A percentile compares a stretch with the other conserved stretches of the same genome.
Conservation (phyloP, 2,888 invertebrate species). For the Steinernema carpocapsae region DNA sequence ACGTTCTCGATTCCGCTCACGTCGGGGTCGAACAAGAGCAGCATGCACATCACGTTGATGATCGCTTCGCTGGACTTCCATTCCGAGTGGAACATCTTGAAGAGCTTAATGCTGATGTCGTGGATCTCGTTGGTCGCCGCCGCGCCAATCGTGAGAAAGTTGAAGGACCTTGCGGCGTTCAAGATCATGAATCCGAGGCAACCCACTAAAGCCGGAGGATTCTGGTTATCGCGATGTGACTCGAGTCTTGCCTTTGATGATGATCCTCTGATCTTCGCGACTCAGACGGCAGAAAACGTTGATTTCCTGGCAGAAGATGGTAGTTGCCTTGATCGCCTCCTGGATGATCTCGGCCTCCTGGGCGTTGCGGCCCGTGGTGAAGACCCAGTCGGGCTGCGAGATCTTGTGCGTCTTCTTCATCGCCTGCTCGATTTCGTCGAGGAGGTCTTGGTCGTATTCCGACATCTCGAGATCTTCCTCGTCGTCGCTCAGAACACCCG, state of each 20-base stretch:
- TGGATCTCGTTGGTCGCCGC: constrained; percentile 20
- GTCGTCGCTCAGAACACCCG: not conserved
- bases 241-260: not conserved
- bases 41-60: constrained; percentile 86
- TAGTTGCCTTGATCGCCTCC: constrained; percentile 26
- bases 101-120: constrained; percentile 52
- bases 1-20: constrained; percentile 39
- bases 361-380: constrained; percentile 5
- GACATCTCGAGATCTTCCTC: constrained; percentile 24
- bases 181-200: constrained; percentile 27
- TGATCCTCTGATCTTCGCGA: constrained; percentile 26
- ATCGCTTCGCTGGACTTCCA: constrained; percentile 87
- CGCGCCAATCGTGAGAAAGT: constrained; percentile 25
- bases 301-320: constrained; percentile 31
- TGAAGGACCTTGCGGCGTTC: constrained; percentile 14
- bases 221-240: no score
- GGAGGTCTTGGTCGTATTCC: constrained; percentile 27
- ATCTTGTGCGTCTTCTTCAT: constrained; percentile 18
- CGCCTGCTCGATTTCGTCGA: constrained; percentile 18
- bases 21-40: constrained; percentile 83
- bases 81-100: constrained; percentile 81
- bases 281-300: constrained; percentile 11
- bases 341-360: constrained; percentile 23
- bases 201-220: constrained; percentile 6
- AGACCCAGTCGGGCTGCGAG: constrained; percentile 13